Conservation (phyloP, 2,113 vertebrate genomes). For the Beaufortia kweichowensis region DNA sequence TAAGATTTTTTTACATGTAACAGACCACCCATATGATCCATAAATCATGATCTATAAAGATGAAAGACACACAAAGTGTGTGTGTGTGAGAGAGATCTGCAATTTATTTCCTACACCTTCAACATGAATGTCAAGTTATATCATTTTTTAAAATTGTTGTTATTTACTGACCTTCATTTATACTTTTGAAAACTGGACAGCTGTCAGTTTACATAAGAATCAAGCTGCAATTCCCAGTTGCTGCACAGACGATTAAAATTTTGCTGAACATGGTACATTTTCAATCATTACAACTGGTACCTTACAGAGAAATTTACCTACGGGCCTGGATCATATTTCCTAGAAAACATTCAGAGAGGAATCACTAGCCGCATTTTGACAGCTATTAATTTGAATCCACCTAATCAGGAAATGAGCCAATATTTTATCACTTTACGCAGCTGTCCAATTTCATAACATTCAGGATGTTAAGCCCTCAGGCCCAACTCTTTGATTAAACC, state of each 20-base stretch:
- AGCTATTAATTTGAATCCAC: too few species aligned
- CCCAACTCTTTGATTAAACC: too few species aligned
- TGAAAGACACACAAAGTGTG: too few species aligned
- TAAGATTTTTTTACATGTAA: too few species aligned
- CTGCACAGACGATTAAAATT: neutral
- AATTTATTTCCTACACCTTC: too few species aligned
- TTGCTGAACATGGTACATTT: neutral
- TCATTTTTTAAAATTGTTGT: neutral
- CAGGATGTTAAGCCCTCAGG: neutral
- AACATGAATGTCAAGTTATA: neutral
- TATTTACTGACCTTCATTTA: neutral
- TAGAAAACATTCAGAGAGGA: too few species aligned
- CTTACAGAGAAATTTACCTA: too few species aligned
- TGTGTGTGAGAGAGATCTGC: too few species aligned
- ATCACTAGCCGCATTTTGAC: too few species aligned
- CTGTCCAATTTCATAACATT: neutral
- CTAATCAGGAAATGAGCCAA: neutral
- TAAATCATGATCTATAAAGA: neutral
- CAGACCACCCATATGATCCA: too few species aligned
- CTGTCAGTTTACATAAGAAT: neutral
- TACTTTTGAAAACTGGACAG: neutral
- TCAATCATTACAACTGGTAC: too few species aligned
- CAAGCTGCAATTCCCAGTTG: neutral
- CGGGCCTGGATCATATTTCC: too few species aligned
- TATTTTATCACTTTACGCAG: neutral